Percentiles rank a stretch among this genome's conserved stretches.
Conservation (phyloP, 2,797 vertebrate species). For the Tokudaia tokunoshimensis region DNA sequence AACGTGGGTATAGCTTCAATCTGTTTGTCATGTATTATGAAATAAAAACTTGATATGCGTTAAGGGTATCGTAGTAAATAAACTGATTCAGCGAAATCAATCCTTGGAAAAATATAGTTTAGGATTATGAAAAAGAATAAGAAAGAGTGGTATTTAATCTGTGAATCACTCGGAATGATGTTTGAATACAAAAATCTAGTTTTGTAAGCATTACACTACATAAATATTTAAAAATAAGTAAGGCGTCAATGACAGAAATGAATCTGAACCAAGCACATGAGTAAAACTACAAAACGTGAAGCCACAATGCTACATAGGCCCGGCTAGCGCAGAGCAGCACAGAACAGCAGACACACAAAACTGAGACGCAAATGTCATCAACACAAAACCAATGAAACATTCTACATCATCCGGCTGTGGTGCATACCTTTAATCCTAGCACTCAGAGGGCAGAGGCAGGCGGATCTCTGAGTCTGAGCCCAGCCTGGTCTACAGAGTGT, state of each 20-base stretch:
- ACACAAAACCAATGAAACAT: not conserved
- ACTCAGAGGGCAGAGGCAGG: not conserved
- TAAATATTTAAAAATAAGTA: constrained; percentile 52
- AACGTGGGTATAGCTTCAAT: constrained; percentile 5
- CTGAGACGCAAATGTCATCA: not conserved
- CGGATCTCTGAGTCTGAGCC: not conserved
- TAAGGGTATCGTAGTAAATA: not conserved
- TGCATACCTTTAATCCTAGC: not conserved
- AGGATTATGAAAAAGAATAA: constrained; percentile 5
- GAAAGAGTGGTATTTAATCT: constrained; percentile 34
- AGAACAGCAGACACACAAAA: not conserved
- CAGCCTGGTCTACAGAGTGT: not conserved
- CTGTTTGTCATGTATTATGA: constrained; percentile 26
- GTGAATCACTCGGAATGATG: not conserved
- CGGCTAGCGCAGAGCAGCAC: not conserved
- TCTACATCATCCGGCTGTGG: not conserved
- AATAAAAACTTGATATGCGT: constrained; percentile 39
- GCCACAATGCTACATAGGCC: not conserved
- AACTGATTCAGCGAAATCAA: constrained; percentile 38
- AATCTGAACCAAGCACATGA: constrained; percentile 37
- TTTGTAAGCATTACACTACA: constrained; percentile 54
- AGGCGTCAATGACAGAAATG: constrained; percentile 31
- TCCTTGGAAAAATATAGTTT: constrained; percentile 6
- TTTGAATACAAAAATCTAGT: constrained; percentile 34
- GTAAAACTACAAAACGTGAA: constrained; percentile 47